Evolutionary conservation across 2,113 vertebrate species (phyloP).

Genomic region (Dolichallabes microphthalmus): DNA sequence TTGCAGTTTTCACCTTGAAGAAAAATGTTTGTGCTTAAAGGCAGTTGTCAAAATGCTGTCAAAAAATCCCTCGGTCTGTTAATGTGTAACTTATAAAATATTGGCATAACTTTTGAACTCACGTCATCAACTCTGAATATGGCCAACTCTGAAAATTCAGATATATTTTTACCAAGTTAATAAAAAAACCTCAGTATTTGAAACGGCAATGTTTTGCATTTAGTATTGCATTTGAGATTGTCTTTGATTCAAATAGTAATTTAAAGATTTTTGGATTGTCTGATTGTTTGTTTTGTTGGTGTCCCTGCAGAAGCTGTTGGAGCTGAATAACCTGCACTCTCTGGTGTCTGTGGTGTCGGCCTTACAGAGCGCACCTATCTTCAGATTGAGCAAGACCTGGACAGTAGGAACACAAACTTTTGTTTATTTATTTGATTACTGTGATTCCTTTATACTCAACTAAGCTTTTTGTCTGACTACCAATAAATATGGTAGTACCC

Average conservation of each 20-base stretch:
- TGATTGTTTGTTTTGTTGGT: slow-evolving; percentile 23
- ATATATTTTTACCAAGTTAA: not conserved
- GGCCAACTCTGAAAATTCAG: not conserved
- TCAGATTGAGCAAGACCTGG: slow-evolving; percentile 95
- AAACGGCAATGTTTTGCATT: not conserved
- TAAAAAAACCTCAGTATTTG: not conserved
- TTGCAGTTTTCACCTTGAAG: not conserved
- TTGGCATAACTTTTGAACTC: not conserved
- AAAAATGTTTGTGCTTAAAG: not conserved
- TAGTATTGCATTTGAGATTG: not conserved
- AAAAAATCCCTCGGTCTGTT: not conserved
- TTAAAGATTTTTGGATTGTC: not conserved
- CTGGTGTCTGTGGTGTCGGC: slow-evolving; percentile 94
- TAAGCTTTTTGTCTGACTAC: not conserved
- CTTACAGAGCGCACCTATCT: slow-evolving; percentile 92
- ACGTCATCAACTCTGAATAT: not conserved
- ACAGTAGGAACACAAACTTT: slow-evolving; percentile 78
- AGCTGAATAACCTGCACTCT: slow-evolving; percentile 93
- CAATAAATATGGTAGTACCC: not conserved
- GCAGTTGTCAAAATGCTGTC: not conserved
- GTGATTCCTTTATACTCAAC: not conserved
- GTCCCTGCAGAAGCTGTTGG: slow-evolving; percentile 84
- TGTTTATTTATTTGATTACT: not conserved
- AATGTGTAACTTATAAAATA: not conserved
- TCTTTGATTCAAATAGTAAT: not conserved